Conservation (phyloP, 2,113 vertebrate genomes). For the Ptyas mucosa region DNA sequence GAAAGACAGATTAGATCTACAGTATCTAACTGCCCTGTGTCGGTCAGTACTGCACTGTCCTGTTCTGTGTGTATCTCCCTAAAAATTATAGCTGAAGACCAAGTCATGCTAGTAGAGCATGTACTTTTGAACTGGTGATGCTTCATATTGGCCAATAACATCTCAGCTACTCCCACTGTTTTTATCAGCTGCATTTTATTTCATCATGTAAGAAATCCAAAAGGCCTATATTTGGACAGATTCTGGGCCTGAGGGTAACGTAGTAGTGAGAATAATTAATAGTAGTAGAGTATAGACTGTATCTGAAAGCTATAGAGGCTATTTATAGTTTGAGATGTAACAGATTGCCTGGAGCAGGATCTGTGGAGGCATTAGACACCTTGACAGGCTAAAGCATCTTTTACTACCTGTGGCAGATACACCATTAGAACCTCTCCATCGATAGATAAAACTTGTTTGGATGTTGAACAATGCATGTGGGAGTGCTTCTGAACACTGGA, state of each 20-base stretch:
- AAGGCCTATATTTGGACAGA: background rate
- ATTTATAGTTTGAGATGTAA: background rate
- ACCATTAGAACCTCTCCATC: background rate
- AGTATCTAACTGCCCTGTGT: background rate
- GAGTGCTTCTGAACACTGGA: background rate
- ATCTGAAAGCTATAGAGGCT: background rate
- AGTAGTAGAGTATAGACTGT: background rate
- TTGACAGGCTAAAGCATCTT: background rate
- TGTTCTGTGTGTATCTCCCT: background rate
- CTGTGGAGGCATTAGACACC: background rate
- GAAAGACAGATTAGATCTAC: accelerated
- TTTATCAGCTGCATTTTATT: background rate
- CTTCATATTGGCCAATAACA: background rate
- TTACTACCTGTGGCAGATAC: background rate
- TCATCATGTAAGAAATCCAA: background rate
- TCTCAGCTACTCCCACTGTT: background rate
- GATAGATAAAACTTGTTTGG: background rate
- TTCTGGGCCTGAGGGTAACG: background rate
- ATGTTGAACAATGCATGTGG: background rate
- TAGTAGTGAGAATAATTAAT: background rate
- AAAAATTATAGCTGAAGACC: background rate
- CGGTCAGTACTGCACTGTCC: background rate
- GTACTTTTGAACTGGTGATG: background rate
- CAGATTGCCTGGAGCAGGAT: background rate
- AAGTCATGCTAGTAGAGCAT: background rate